Percentiles rank a stretch among this genome's conserved stretches.
Conservation (phyloP, 2,797 vertebrate genomes). For the Gadopsis marmoratus region DNA sequence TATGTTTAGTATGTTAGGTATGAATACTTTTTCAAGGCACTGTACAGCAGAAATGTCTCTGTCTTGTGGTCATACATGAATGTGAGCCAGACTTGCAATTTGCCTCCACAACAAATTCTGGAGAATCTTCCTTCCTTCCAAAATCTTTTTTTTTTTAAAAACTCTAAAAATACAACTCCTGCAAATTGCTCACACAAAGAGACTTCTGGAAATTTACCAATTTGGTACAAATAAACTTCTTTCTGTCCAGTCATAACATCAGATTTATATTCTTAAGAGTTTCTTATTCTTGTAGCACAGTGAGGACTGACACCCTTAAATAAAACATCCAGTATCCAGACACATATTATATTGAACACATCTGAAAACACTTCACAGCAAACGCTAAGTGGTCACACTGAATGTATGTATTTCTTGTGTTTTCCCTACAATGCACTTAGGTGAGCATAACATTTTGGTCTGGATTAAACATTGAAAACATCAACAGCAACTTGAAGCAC, state of each 20-base stretch:
- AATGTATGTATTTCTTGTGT: background rate
- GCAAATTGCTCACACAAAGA: background rate
- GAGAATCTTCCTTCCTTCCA: slow-evolving; percentile 2
- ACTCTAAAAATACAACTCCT: background rate
- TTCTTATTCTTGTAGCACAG: background rate
- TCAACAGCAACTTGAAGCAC: background rate
- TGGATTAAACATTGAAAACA: background rate
- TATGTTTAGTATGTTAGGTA: too few species aligned
- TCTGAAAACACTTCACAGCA: background rate
- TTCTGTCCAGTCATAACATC: background rate
- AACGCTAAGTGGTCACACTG: background rate
- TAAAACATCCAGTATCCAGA: background rate
- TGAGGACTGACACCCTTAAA: slow-evolving; percentile 1
- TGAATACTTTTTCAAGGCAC: too few species aligned
- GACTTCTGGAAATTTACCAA: background rate
- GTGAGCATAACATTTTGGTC: background rate
- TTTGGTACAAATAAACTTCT: background rate
- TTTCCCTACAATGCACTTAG: background rate
- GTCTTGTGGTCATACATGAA: background rate
- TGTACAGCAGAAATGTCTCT: background rate
- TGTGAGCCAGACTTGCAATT: slow-evolving; percentile 17
- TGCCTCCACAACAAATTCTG: background rate
- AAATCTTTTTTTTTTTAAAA: slow-evolving; percentile 2
- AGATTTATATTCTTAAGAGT: background rate
- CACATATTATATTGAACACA: background rate